Evolutionary conservation across 2,113 vertebrate genomes (phyloP).

Genomic region (Anhinga anhinga): DNA sequence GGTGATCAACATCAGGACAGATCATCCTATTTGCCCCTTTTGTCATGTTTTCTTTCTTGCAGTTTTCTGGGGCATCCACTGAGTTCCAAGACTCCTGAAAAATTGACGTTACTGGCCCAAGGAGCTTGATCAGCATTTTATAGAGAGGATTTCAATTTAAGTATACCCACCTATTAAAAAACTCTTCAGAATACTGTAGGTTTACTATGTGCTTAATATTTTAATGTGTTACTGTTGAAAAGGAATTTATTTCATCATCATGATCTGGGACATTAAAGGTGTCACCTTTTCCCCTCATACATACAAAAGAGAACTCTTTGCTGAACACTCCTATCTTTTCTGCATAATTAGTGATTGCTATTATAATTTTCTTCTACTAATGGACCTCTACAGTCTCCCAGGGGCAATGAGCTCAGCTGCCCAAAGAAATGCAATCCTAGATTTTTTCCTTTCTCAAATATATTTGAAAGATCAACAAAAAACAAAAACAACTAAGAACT

Average conservation of each 20-base stretch:
- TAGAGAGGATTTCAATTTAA: not conserved
- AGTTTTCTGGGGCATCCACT: not conserved
- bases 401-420: not conserved
- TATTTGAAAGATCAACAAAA: not conserved
- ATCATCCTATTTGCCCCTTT: not conserved
- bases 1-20: not conserved
- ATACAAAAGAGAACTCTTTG: not conserved
- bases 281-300: not conserved
- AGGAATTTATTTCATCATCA: not conserved
- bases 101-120: not conserved
- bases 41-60: not conserved
- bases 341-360: not conserved
- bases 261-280: not conserved
- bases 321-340: not conserved
- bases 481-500: not conserved
- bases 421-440: not conserved
- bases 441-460: not conserved
- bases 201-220: not conserved
- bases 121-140: not conserved
- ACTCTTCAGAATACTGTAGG: not conserved
- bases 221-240: not conserved
- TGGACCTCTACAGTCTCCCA: not conserved
- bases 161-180: not conserved
- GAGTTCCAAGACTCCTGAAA: not conserved
- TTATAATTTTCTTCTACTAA: not conserved